Conservation (phyloP, 2,797 vertebrate species). For the Acipenser oxyrinchus region DNA sequence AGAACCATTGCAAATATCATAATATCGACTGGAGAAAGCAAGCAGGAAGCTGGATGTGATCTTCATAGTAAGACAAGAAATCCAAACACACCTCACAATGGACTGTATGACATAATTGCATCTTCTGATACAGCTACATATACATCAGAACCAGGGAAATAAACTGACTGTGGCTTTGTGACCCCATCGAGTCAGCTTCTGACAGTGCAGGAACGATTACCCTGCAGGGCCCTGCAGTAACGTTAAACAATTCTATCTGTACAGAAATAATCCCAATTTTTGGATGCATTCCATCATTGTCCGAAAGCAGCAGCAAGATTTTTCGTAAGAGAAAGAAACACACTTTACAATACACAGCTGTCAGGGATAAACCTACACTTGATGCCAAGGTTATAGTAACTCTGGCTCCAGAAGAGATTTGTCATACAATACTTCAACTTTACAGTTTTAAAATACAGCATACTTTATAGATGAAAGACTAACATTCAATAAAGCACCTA, state of each 20-base stretch:
- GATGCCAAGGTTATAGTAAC: not conserved
- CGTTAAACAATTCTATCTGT: not conserved
- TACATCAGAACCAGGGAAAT: not conserved
- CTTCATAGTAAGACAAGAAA: too few relatives aligned
- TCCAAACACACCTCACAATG: too few relatives aligned
- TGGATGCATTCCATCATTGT: not conserved
- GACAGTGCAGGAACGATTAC: not conserved
- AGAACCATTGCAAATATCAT: too few relatives aligned
- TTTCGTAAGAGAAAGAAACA: not conserved
- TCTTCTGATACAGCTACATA: too few relatives aligned
- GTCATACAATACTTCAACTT: too few relatives aligned
- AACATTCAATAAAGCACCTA: too few relatives aligned
- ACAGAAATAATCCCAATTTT: not conserved
- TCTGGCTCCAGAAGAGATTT: not conserved
- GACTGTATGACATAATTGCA: too few relatives aligned
- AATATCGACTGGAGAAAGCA: too few relatives aligned
- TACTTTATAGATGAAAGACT: too few relatives aligned
- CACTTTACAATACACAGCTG: not conserved
- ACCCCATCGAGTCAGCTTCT: not conserved
- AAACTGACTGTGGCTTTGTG: not conserved
- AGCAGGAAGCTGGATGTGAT: too few relatives aligned
- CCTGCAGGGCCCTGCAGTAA: not conserved
- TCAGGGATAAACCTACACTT: not conserved
- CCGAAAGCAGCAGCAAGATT: not conserved
- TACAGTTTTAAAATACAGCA: too few relatives aligned